Evolutionary conservation across 1,140 invertebrate genomes (phyloP).

Genomic region (Acromyrmex echinatior): DNA sequence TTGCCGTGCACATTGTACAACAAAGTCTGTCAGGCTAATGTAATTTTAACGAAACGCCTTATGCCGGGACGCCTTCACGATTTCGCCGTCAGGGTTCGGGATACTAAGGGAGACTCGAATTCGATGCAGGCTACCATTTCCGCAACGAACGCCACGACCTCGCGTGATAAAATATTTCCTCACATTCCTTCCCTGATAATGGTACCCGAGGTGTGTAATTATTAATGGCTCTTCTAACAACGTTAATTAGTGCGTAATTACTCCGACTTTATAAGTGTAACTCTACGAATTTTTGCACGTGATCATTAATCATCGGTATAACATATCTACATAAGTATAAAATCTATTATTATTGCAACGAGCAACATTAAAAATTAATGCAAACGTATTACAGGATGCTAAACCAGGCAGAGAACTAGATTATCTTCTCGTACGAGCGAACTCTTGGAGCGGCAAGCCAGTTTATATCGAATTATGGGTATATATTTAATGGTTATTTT

Average conservation of each 20-base stretch:
- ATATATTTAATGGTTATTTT: slow-evolving; percentile 67
- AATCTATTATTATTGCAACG: background rate
- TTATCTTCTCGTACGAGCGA: slow-evolving; percentile 92
- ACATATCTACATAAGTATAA: background rate
- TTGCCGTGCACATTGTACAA: slow-evolving; percentile 94
- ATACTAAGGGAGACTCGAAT: slow-evolving; percentile 92
- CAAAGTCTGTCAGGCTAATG: slow-evolving; percentile 94
- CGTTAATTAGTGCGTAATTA: slow-evolving; percentile 54
- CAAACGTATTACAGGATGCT: slow-evolving; percentile 88
- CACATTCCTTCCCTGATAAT: slow-evolving; percentile 93
- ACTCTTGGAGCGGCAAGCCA: slow-evolving; percentile 91
- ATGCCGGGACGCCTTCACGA: slow-evolving; percentile 93
- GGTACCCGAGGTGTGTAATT: slow-evolving; percentile 90
- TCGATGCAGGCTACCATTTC: slow-evolving; percentile 93
- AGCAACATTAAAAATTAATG: background rate
- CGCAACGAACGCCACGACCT: slow-evolving; percentile 93
- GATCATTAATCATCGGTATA: background rate
- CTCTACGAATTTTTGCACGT: background rate
- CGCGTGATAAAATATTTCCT: slow-evolving; percentile 93
- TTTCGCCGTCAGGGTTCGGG: slow-evolving; percentile 92
- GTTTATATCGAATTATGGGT: slow-evolving; percentile 94
- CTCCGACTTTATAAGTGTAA: background rate
- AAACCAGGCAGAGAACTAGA: slow-evolving; percentile 93
- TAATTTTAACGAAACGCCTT: slow-evolving; percentile 91
- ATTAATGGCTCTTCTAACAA: slow-evolving; percentile 11